Conservation (phyloP, 2,797 vertebrate species). For the Dendrocincla fuliginosa region DNA sequence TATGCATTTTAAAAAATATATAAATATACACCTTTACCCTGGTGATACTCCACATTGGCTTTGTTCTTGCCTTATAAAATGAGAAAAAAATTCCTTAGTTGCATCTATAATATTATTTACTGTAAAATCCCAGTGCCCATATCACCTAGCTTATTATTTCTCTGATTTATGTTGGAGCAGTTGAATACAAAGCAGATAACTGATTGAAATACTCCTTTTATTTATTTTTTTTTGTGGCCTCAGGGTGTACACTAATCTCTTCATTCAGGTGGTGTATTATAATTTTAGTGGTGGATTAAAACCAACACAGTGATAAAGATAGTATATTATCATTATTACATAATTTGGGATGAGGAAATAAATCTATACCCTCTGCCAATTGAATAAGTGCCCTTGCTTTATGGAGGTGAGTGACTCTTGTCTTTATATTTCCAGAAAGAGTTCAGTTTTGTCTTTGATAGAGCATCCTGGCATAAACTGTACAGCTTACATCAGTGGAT, state of each 20-base stretch:
- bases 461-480: neutral
- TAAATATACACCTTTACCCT: neutral
- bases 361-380: neutral
- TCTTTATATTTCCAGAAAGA: neutral
- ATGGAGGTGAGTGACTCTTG: neutral
- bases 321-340: neutral
- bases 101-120: neutral
- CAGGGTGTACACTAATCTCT: neutral
- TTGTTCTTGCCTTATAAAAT: neutral
- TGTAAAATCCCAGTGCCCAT: neutral
- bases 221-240: neutral
- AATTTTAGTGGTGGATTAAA: neutral
- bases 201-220: neutral
- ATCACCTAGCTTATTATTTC: neutral
- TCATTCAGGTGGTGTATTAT: neutral
- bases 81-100: neutral
- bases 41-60: neutral
- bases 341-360: neutral
- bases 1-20: neutral
- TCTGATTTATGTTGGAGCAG: neutral
- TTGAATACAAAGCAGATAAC: neutral
- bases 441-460: neutral
- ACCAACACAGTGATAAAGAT: neutral
- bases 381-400: neutral
- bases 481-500: neutral